Percentiles rank a stretch among this genome's conserved stretches.
Conservation (phyloP, 2,113 vertebrate species). For the Nibea coibor region DNA sequence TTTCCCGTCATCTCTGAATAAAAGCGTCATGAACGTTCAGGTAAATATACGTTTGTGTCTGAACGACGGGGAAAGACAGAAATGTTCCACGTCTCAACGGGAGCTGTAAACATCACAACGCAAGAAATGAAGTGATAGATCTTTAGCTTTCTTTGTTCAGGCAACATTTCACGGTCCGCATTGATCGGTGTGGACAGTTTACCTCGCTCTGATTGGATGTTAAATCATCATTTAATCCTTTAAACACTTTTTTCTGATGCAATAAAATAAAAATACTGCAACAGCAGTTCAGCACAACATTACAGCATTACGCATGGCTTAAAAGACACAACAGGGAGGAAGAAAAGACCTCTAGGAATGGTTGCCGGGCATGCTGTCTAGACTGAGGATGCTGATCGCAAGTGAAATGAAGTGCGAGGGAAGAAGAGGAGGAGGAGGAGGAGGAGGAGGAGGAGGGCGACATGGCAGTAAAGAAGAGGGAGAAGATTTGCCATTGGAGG, state of each 20-base stretch:
- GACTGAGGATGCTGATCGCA: constrained; percentile 50
- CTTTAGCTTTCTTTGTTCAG: not conserved
- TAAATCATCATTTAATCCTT: not conserved
- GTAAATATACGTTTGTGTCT: not conserved
- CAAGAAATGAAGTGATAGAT: not conserved
- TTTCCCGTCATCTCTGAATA: no score
- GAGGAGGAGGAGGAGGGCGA: constrained; percentile 18
- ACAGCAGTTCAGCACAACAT: constrained; percentile 14
- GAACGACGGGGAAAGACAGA: not conserved
- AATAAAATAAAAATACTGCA: not conserved
- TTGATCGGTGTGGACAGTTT: not conserved
- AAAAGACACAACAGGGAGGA: constrained; percentile 22
- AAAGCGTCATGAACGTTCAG: no score
- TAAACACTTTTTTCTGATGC: constrained; percentile 2
- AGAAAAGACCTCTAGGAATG: constrained; percentile 34
- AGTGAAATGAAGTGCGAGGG: constrained; percentile 63
- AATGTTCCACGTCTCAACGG: not conserved
- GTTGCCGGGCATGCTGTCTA: constrained; percentile 46
- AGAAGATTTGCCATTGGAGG: constrained; percentile 48
- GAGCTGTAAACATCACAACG: no score
- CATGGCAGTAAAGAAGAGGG: constrained; percentile 33
- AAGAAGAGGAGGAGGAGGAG: constrained; percentile 31
- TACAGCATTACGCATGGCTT: not conserved
- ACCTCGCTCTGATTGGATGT: not conserved
- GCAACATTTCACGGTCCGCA: not conserved